Evolutionary conservation across 23 tunicate genomes (phyloP).

Genomic region (Diplosoma virens): DNA sequence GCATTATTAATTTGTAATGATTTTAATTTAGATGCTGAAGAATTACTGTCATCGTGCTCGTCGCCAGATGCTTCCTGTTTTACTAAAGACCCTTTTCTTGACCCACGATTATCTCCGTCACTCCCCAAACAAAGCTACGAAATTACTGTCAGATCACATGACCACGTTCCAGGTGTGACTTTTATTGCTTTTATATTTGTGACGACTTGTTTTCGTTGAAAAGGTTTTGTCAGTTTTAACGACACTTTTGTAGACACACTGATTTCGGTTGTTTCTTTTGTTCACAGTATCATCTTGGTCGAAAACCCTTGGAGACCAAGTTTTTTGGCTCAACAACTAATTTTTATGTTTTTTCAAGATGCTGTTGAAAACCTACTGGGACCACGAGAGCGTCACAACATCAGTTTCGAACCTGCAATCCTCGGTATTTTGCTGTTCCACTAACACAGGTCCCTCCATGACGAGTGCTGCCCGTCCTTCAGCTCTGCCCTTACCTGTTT

Average conservation of each 20-base stretch:
- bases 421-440: background rate
- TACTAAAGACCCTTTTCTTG: slow-evolving; percentile 23
- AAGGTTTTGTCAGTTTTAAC: too few relatives aligned
- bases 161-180: slow-evolving; percentile 15
- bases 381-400: slow-evolving; percentile 50
- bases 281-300: too few relatives aligned
- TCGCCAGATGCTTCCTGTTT: slow-evolving; percentile 49
- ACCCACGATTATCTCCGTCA: slow-evolving; percentile 48
- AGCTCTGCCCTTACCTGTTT: slow-evolving; percentile 2
- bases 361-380: slow-evolving; percentile 47
- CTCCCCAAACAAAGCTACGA: slow-evolving; percentile 11
- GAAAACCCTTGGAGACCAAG: too few relatives aligned
- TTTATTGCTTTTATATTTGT: too few relatives aligned
- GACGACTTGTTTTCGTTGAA: too few relatives aligned
- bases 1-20: background rate
- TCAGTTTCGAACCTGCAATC: slow-evolving; percentile 37
- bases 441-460: background rate
- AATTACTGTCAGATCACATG: slow-evolving; percentile 28
- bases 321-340: too few relatives aligned
- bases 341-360: too few relatives aligned
- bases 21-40: slow-evolving; percentile 41
- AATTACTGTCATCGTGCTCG: slow-evolving; percentile 72
- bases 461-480: slow-evolving; percentile 16
- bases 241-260: too few relatives aligned
- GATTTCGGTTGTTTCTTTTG: too few relatives aligned